Conservation (phyloP, 2,888 invertebrate species). For the Rhagonycha fulva region DNA sequence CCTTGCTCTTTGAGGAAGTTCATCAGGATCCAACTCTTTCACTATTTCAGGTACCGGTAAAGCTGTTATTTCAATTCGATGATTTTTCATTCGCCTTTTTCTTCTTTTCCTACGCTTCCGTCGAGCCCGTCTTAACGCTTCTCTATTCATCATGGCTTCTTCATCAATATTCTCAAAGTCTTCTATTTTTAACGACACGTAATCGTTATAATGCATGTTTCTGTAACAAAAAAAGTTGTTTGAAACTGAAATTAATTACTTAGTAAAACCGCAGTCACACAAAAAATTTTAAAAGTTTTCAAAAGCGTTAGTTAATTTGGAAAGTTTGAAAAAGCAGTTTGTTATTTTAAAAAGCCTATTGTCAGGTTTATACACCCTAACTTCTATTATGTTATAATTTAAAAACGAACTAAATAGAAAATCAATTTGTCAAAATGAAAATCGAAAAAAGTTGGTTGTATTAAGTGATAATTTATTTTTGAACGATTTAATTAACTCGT, state of each 20-base stretch:
- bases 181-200: constrained; percentile 59
- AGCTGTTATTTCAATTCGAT: constrained; percentile 36
- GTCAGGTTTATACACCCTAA: neutral
- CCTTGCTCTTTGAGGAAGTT: constrained; percentile 80
- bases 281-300: neutral
- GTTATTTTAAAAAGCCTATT: neutral
- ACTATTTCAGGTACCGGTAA: constrained; percentile 43
- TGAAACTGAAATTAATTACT: neutral
- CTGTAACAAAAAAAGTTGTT: constrained; percentile 41
- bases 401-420: neutral
- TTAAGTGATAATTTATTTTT: neutral
- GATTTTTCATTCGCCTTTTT: constrained; percentile 46
- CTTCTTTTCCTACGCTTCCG: constrained; percentile 47
- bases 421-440: neutral
- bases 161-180: constrained; percentile 51
- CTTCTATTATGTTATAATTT: neutral
- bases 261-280: neutral
- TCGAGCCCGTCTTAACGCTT: constrained; percentile 44
- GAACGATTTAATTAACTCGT: neutral
- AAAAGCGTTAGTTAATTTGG: neutral
- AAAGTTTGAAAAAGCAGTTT: neutral
- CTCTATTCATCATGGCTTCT: constrained; percentile 44
- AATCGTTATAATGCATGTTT: constrained; percentile 57
- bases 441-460: neutral
- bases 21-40: constrained; percentile 73